Evolutionary conservation across 92 coral and sea anemone species (phyloP), one percentile per base, ranked within the genome.

Genomic region (Epizoanthus fatuus): DNA sequence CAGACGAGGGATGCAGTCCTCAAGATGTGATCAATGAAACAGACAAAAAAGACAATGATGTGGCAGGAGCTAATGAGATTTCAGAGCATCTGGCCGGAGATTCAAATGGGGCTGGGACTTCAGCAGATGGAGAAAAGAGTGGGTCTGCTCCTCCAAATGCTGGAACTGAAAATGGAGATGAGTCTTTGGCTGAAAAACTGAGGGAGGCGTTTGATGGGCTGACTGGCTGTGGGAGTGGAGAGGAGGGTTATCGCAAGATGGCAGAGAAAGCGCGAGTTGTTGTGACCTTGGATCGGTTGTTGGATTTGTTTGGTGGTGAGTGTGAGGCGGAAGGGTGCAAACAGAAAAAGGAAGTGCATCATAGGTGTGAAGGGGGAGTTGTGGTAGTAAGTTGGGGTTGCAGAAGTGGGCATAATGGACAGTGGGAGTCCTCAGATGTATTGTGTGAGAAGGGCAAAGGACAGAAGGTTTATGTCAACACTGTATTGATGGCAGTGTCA

Each of bases 401-500:
- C 49, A 32, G 69, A 4, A 39, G 74, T 16, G 86, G 86, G 3
- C 79, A 82, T 81, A 29, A 3, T 51, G 69, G 69, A 12, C 25
- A 17, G 4, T 69, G 79, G 56, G 44, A 72, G 63, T 81, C 68
- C 1, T 81, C 67, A 17, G 74, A 52, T 29, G 75, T 68, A 16
- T 42, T 82, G 8, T 71, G 83, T n/a, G 44, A 87, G 37, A 68
- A 54, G 29, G 44, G 29, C 57, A 53, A 29, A 20, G 85, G 92
- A 13, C 69, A 54, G 45, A 59, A 84, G 25, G 57, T 72, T 58
- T 84, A 17, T 59, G 79, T 22, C 7, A 84, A 74, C 14, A 69
- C 60, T 1, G 35, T 63, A 8, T 7, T 84, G 17, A 16, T 72
- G 65, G 81, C 87, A 71, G 71, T 63, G 4, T 75, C 71, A 7